Evolutionary conservation across 2,888 invertebrate species (phyloP).

Genomic region (Tetanocera ferruginea): DNA sequence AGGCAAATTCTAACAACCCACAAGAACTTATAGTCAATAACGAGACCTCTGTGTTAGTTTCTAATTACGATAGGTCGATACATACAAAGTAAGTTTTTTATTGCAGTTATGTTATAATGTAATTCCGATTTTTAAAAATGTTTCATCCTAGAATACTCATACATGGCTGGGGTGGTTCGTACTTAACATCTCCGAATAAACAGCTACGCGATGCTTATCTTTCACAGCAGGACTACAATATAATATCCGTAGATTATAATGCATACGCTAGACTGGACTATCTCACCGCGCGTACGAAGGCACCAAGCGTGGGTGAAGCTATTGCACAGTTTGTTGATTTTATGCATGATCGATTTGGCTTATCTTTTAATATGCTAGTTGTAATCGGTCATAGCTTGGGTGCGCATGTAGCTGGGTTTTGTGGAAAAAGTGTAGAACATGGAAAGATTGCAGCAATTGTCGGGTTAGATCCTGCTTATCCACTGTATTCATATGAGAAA

Average conservation of each 20-base stretch:
- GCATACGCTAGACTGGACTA: constrained; percentile 72
- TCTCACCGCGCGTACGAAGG: constrained; percentile 70
- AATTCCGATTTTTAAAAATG: not conserved
- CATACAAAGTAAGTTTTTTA: constrained; percentile 54
- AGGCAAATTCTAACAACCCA: constrained; percentile 42
- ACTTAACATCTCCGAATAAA: constrained; percentile 62
- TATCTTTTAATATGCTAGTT: constrained; percentile 70
- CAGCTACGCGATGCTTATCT: constrained; percentile 69
- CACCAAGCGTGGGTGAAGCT: constrained; percentile 49
- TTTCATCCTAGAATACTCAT: constrained; percentile 61
- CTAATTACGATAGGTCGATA: constrained; percentile 48
- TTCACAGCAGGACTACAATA: constrained; percentile 72
- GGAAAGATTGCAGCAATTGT: constrained; percentile 73
- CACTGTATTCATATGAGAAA: constrained; percentile 49
- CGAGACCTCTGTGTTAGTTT: constrained; percentile 43
- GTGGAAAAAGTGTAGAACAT: constrained; percentile 72
- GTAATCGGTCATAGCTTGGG: constrained; percentile 73
- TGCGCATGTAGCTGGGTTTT: constrained; percentile 73
- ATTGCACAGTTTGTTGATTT: constrained; percentile 55
- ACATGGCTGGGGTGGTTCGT: constrained; percentile 73
- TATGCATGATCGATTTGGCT: constrained; percentile 70
- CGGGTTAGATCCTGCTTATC: constrained; percentile 62
- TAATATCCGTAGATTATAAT: constrained; percentile 74
- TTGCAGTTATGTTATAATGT: constrained; percentile 1
- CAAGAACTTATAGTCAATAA: constrained; percentile 48